Percentiles rank a stretch among this genome's conserved stretches.
Evolutionary conservation across 2,113 vertebrate species (phyloP).

Genomic region (Mastomys coucha): DNA sequence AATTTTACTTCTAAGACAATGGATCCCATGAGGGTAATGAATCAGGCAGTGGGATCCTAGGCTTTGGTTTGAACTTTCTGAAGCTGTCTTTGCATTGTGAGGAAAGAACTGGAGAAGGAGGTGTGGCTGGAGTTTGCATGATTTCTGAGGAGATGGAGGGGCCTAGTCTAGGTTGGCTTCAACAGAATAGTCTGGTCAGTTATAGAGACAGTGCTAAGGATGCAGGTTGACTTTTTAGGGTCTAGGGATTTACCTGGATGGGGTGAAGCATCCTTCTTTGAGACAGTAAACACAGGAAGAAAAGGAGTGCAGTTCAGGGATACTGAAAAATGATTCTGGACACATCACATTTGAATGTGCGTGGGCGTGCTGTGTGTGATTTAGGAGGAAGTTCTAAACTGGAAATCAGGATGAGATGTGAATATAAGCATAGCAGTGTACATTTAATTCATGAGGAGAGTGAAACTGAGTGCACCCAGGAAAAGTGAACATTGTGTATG

Average conservation of each 20-base stretch:
- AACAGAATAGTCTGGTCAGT: not conserved
- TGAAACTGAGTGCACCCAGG: not conserved
- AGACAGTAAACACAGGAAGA: not conserved
- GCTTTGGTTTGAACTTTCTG: not conserved
- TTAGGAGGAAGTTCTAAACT: slow-evolving; percentile 20
- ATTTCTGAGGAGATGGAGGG: not conserved
- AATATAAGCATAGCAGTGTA: not conserved
- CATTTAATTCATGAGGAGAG: not conserved
- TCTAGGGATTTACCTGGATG: not conserved
- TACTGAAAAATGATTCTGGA: not conserved
- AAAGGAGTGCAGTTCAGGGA: not conserved
- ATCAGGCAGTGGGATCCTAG: not conserved
- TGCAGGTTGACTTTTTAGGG: not conserved
- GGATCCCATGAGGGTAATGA: not conserved
- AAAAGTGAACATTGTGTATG: not conserved
- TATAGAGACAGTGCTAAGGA: not conserved
- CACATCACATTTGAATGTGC: not conserved
- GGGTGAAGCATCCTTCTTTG: not conserved
- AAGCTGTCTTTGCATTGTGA: not conserved
- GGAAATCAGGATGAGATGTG: not conserved
- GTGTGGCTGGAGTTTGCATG: not conserved
- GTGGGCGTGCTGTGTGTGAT: not conserved
- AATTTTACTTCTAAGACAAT: slow-evolving; percentile 3
- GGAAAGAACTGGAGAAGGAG: not conserved
- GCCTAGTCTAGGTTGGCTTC: not conserved